Conservation (phyloP, 2,113 vertebrate species). For the Callospermophilus lateralis region DNA sequence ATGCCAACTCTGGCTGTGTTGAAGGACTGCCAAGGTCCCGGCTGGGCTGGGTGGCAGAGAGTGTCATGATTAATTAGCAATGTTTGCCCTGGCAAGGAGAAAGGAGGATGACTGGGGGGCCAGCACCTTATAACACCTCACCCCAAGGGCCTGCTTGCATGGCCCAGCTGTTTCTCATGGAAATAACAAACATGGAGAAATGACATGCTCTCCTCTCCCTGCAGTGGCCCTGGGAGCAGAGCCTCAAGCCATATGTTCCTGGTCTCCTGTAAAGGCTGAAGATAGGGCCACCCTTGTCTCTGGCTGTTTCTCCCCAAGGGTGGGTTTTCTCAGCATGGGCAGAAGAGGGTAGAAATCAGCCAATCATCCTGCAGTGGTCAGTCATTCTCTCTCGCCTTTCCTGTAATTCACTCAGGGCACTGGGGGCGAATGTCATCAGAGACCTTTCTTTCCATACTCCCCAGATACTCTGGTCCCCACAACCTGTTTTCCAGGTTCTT, state of each 20-base stretch:
- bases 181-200: not conserved
- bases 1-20: not conserved
- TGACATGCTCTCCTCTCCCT: not conserved
- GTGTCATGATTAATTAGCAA: not conserved
- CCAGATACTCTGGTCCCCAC: not conserved
- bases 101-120: not conserved
- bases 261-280: not conserved
- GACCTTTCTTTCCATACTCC: not conserved
- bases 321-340: too few species aligned
- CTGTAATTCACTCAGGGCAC: not conserved
- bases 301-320: not conserved
- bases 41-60: not conserved
- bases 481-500: not conserved
- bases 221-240: not conserved
- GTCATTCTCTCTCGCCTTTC: not conserved
- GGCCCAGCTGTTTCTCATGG: not conserved
- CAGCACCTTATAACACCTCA: not conserved
- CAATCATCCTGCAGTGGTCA: not conserved
- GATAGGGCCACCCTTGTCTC: not conserved
- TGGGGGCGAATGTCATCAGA: not conserved
- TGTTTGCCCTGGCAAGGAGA: not conserved
- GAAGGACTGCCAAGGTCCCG: not conserved
- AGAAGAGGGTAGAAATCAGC: not conserved
- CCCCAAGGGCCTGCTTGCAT: not conserved
- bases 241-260: not conserved